Base-by-base conservation (phyloP, 1,140 invertebrate genomes). In the Philopotamus ludificatus region DNA sequence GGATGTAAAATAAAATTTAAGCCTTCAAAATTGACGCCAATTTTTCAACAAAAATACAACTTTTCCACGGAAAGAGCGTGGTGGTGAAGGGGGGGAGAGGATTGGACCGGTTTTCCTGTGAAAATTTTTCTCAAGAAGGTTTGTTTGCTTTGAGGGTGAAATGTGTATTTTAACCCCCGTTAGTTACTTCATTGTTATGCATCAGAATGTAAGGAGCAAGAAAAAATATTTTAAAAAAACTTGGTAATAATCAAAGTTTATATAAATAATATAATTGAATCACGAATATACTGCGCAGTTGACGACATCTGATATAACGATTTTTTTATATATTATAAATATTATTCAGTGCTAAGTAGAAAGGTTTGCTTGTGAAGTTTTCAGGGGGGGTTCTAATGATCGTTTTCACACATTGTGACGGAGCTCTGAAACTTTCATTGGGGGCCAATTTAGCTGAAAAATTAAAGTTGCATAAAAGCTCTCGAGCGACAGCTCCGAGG, bases 1-100 rank as follows among this genome's bases (percentile, higher is more conserved):
- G 54, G 55, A 44, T 45, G 51, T 25, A 58, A 42, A 58, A 58
- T 58, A 58, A 58, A 58, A 58, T 58, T 58, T 58, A 58, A 58
- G 55, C 55, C 55, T 58, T 58, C 55, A 39, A 58, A 58, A 58
- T 58, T 58, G 55, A 44, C 55, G 55, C 39, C 55, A 44, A 58
- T 58, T 58, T 58, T 58, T 58, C 55, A 54, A 54, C 55, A 26
- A 57, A 53, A 58, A 58, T 45, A 58, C 28, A 58, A 58, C 34
- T 58, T 15, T 42, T 42, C 55, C 16, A 2, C 34, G 34, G 34
- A n/a, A 39, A 39, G 8, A n/a, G n/a, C n/a, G n/a, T n/a, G n/a
- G n/a, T n/a, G n/a, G n/a, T n/a, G n/a, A n/a, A n/a, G n/a, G n/a
- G n/a, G n/a, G n/a, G n/a, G n/a, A n/a, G n/a, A n/a, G n/a, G n/a